Evolutionary conservation across 2,888 invertebrate species (phyloP).

Genomic region (Anoncus sp.): DNA sequence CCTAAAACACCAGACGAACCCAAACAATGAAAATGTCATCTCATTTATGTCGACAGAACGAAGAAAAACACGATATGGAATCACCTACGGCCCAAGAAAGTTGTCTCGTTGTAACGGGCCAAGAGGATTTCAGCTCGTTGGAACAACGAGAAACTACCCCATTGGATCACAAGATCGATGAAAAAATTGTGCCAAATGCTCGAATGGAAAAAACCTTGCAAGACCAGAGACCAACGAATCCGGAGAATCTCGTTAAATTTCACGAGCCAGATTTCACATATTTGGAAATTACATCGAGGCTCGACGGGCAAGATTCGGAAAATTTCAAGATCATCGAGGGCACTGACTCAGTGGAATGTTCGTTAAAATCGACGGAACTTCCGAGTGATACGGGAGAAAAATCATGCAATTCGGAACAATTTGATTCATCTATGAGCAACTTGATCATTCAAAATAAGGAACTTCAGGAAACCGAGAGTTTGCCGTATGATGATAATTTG

Average conservation of each 20-base stretch:
- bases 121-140: conserved; percentile 75
- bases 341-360: not conserved
- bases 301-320: not conserved
- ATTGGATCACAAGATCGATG: not conserved
- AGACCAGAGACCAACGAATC: not conserved
- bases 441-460: not conserved
- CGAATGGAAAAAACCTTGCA: not conserved
- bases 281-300: conserved; percentile 36
- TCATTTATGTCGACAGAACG: conserved; percentile 56
- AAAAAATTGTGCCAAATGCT: not conserved
- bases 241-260: conserved; percentile 7
- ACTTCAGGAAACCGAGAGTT: not conserved
- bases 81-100: conserved; percentile 73
- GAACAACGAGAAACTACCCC: conserved; percentile 47
- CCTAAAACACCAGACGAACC: too few species aligned
- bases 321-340: too few species aligned
- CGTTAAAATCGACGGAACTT: not conserved
- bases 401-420: not conserved
- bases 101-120: conserved; percentile 69
- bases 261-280: conserved; percentile 16
- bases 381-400: not conserved
- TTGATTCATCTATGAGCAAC: conserved; percentile 2
- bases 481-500: conserved; percentile 21
- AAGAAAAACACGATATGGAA: conserved; percentile 77
- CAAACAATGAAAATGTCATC: not conserved